A percentile compares a stretch with the other conserved stretches of the same genome.
Evolutionary conservation across 2,888 invertebrate species (phyloP).

Genomic region (Volucella bombylans): DNA sequence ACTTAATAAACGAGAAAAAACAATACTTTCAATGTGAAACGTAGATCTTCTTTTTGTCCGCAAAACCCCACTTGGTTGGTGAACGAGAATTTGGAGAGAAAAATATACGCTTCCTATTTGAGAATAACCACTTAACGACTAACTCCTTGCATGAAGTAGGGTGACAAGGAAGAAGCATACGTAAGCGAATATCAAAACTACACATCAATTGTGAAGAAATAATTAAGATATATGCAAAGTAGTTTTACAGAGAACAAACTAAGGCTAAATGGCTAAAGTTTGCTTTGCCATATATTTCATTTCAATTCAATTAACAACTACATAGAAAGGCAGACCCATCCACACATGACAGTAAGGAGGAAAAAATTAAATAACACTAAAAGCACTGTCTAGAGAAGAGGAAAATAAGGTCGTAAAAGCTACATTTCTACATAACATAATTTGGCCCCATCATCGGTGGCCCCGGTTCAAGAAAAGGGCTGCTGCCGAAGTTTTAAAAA

Average conservation of each 20-base stretch:
- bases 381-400: conserved; percentile 77
- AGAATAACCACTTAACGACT: conserved; percentile 64
- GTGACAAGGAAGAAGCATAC: conserved; percentile 33
- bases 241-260: conserved; percentile 64
- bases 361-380: conserved; percentile 78
- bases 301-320: conserved; percentile 81
- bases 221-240: conserved; percentile 81
- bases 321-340: conserved; percentile 72
- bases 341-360: conserved; percentile 53
- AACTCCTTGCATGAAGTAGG: conserved; percentile 34
- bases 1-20: conserved; percentile 71
- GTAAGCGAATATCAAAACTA: conserved; percentile 46
- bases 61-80: conserved; percentile 36
- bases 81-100: conserved; percentile 11
- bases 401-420: conserved; percentile 68
- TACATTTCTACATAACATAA: conserved; percentile 25
- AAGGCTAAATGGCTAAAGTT: conserved; percentile 60
- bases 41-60: conserved; percentile 34
- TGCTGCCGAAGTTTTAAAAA: conserved; percentile 72
- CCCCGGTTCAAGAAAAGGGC: conserved; percentile 53
- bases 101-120: conserved; percentile 60
- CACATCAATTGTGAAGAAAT: conserved; percentile 79
- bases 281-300: conserved; percentile 74
- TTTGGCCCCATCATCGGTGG: conserved; percentile 63
- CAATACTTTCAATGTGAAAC: conserved; percentile 57